Evolutionary conservation across 1,140 invertebrate genomes (phyloP).

Genomic region (Pseudachorutes palmiensis): DNA sequence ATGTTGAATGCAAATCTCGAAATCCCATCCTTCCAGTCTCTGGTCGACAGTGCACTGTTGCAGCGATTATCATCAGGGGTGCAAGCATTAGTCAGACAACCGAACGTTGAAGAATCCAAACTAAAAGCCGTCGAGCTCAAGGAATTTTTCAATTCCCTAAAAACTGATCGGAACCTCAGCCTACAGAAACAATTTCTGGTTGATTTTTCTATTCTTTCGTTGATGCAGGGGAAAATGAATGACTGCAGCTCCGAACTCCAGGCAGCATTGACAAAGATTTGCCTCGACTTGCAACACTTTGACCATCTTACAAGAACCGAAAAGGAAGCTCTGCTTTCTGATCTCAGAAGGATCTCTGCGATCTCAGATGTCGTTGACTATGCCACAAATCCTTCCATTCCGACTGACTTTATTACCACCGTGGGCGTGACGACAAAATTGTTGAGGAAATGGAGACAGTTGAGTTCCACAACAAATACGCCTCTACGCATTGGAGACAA

Average conservation of each 20-base stretch:
- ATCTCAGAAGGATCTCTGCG: constrained; percentile 15
- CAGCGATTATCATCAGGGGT: constrained; percentile 18
- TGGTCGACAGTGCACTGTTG: constrained; percentile 15
- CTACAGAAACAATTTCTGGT: background rate
- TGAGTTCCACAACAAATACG: background rate
- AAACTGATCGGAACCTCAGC: too few relatives aligned
- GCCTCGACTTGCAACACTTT: constrained; percentile 19
- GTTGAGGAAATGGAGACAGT: constrained; percentile 24
- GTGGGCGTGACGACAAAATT: background rate
- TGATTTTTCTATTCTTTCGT: background rate
- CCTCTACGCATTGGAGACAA: constrained; percentile 14
- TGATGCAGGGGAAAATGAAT: background rate
- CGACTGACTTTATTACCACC: background rate
- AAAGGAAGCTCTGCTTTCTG: constrained; percentile 16
- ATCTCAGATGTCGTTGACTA: constrained; percentile 20
- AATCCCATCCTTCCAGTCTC: background rate
- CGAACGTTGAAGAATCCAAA: constrained; percentile 10
- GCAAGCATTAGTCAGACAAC: constrained; percentile 21
- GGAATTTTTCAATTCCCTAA: too few relatives aligned
- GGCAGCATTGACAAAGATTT: background rate
- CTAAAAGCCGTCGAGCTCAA: background rate
- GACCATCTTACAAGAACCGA: constrained; percentile 16
- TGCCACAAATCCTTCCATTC: background rate
- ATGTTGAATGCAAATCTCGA: background rate
- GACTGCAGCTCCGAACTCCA: background rate